Evolutionary conservation across 2,797 vertebrate genomes (phyloP).

Genomic region (Anguilla megastoma): DNA sequence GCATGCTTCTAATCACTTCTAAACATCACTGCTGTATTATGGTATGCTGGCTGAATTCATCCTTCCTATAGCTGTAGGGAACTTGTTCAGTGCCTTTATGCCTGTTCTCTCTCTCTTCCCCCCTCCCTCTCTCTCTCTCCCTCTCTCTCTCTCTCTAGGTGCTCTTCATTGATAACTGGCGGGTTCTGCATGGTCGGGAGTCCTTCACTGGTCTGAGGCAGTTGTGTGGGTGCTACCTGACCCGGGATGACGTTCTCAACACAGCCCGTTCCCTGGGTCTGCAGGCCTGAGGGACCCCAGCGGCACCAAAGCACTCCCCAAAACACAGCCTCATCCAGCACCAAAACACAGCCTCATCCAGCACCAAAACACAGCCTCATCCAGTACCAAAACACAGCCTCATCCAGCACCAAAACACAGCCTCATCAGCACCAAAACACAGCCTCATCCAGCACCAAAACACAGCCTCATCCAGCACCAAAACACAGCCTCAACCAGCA

Average conservation of each 20-base stretch:
- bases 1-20: too few relatives aligned
- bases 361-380: too few relatives aligned
- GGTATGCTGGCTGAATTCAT: too few relatives aligned
- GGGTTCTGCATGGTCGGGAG: slow-evolving; percentile 86
- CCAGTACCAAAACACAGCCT: too few relatives aligned
- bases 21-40: too few relatives aligned
- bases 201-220: slow-evolving; percentile 87
- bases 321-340: background rate
- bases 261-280: slow-evolving; percentile 81
- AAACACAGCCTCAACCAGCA: too few relatives aligned
- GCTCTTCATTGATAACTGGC: slow-evolving; percentile 92
- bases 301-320: background rate
- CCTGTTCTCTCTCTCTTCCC: background rate
- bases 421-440: too few relatives aligned
- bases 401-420: too few relatives aligned
- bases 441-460: too few relatives aligned
- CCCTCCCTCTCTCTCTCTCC: background rate
- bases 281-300: slow-evolving; percentile 65
- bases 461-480: too few relatives aligned
- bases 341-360: background rate
- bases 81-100: background rate
- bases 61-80: too few relatives aligned
- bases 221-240: slow-evolving; percentile 93
- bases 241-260: slow-evolving; percentile 86
- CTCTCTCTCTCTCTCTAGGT: slow-evolving; percentile 67